phyloP scores from a whole-genome alignment of 2,113 vertebrate species.

The Leptocoma aspasia region DNA sequence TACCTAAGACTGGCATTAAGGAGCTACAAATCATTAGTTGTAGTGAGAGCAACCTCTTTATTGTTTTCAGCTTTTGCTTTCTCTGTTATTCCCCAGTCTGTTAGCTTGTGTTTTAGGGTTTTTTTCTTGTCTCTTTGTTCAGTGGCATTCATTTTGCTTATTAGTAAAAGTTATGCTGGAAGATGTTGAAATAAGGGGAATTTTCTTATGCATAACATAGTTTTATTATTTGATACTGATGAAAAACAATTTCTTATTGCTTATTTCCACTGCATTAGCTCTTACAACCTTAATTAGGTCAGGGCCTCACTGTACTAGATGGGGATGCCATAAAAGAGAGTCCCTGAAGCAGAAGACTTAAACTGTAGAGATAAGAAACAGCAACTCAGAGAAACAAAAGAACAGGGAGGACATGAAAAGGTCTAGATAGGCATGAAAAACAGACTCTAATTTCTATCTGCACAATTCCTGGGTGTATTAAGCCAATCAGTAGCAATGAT shows the following conservation, averaged over 20 bases:
- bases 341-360: not conserved
- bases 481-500: conserved; percentile 38
- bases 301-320: not conserved
- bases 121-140: not conserved
- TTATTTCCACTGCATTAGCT: not conserved
- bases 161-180: not conserved
- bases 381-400: not conserved
- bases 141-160: not conserved
- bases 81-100: not conserved
- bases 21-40: not conserved
- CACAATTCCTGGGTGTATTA: conserved; percentile 21
- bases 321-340: not conserved
- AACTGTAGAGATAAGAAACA: not conserved
- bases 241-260: not conserved
- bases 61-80: not conserved
- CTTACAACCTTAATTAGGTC: not conserved
- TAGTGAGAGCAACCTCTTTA: not conserved
- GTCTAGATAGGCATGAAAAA: not conserved
- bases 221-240: not conserved
- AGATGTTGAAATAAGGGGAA: not conserved
- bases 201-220: not conserved
- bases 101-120: not conserved
- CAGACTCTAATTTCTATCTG: not conserved
- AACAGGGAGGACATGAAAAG: not conserved
- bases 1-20: not conserved